Evolutionary conservation across 2,797 vertebrate genomes (phyloP).

Genomic region (Poliocrania exsul): DNA sequence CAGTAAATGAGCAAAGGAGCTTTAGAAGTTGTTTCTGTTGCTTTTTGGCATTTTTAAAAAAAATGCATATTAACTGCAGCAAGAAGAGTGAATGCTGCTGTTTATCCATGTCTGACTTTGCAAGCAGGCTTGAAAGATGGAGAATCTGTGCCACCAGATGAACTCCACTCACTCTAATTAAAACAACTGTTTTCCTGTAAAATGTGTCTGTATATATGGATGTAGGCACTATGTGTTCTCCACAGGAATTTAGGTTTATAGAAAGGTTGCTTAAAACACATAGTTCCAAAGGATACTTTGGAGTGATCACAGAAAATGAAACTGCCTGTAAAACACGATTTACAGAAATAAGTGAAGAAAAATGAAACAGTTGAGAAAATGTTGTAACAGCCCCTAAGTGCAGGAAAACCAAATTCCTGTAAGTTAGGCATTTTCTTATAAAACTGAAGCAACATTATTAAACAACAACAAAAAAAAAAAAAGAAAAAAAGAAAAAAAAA

Average conservation of each 20-base stretch:
- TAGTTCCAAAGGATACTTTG: background rate
- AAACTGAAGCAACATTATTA: background rate
- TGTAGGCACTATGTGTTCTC: background rate
- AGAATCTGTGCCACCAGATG: background rate
- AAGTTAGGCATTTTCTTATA: background rate
- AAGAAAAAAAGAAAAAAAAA: background rate
- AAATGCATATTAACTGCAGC: background rate
- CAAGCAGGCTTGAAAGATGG: background rate
- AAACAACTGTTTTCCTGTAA: background rate
- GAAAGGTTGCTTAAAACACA: background rate
- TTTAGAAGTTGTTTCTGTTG: background rate
- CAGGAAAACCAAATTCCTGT: background rate
- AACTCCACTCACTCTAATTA: background rate
- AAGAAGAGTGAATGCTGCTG: background rate
- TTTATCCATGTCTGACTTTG: background rate
- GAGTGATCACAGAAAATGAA: background rate
- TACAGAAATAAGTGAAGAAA: background rate
- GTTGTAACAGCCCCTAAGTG: background rate
- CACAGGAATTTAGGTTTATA: background rate
- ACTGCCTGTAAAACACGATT: background rate
- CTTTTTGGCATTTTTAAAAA: background rate
- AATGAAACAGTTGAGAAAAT: background rate
- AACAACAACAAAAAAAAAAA: background rate
- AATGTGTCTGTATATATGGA: background rate
- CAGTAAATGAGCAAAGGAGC: background rate